A percentile compares a stretch with the other conserved stretches of the same genome.
Evolutionary conservation across 2,797 vertebrate genomes (phyloP).

Genomic region (Cirrhinus molitorella): DNA sequence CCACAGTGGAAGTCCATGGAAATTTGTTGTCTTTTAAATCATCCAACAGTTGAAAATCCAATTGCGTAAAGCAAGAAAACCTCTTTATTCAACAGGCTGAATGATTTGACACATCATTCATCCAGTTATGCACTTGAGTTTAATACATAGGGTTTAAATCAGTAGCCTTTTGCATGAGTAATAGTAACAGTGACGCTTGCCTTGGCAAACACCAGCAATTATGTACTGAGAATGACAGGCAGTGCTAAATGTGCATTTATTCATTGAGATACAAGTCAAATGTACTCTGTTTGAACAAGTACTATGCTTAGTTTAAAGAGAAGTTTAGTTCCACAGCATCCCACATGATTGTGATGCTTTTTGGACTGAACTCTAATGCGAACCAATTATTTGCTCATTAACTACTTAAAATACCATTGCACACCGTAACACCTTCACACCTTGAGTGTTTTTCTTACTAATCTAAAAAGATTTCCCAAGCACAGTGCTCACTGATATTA

Average conservation of each 20-base stretch:
- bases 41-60: background rate
- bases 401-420: background rate
- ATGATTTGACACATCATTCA: background rate
- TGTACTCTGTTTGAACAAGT: background rate
- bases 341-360: background rate
- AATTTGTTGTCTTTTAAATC: too few relatives aligned
- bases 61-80: too few relatives aligned
- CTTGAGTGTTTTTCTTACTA: background rate
- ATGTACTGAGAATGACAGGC: background rate
- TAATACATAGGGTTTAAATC: background rate
- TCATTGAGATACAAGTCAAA: slow-evolving; percentile 1
- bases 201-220: background rate
- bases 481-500: background rate
- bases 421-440: background rate
- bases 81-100: background rate
- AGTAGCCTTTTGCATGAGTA: background rate
- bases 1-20: background rate
- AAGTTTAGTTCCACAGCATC: background rate
- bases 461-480: background rate
- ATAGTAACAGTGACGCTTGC: background rate
- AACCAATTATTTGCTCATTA: background rate
- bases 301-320: background rate
- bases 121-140: background rate
- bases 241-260: background rate
- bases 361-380: background rate